Percentiles rank a stretch among this genome's conserved stretches.
These are phyloP conservation scores for Sinotaia quadrata DNA, from an alignment of 2,888 invertebrate genomes.

Conservation along the genomic window DNA sequence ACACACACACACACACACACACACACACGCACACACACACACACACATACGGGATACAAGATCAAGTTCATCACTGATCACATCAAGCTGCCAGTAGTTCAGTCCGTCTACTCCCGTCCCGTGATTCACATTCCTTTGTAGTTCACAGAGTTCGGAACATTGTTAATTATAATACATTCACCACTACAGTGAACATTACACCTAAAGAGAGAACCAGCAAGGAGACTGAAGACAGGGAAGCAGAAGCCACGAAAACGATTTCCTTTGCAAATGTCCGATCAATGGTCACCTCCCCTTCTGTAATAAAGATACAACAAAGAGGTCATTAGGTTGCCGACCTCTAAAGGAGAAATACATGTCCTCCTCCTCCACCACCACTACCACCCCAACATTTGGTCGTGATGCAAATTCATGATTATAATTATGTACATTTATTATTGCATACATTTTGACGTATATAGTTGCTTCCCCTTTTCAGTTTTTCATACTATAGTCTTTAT, in stretches of 20 bases:
- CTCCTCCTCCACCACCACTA: no score
- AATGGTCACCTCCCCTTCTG: slow-evolving; percentile 25
- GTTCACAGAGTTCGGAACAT: slow-evolving; percentile 1
- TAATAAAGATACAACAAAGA: background rate
- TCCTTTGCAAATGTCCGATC: slow-evolving; percentile 19
- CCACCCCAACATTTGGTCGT: no score
- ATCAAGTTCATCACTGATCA: background rate
- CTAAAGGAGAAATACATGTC: no score
- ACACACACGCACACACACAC: slow-evolving; percentile 12
- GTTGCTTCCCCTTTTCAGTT: no score
- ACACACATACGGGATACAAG: slow-evolving; percentile 1
- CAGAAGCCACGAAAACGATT: slow-evolving; percentile 22
- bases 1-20: slow-evolving; percentile 12
- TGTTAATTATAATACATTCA: background rate
- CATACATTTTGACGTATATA: no score
- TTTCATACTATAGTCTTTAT: no score
- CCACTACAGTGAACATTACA: background rate
- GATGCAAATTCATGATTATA: no score
- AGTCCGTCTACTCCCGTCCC: no score
- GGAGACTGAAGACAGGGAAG: background rate
- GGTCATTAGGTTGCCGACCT: no score
- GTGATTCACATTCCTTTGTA: no score
- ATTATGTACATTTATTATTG: no score
- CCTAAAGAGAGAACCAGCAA: slow-evolving; percentile 2
- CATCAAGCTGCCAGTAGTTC: background rate